Base-by-base conservation (phyloP, 2,888 invertebrate genomes). In the Orthosia gothica region DNA sequence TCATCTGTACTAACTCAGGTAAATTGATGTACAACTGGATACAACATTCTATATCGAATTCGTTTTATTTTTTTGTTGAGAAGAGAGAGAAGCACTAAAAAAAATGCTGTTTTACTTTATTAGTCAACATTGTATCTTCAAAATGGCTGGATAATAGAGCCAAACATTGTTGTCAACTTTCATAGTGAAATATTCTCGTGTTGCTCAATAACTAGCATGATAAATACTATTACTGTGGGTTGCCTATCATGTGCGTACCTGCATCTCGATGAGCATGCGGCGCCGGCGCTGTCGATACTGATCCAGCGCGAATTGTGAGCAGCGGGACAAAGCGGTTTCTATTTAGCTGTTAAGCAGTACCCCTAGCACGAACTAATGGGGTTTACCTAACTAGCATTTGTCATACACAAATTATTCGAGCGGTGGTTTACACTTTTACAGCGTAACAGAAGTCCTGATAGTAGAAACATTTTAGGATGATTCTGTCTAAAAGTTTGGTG, bases 271-370 rank as follows among this genome's bases (percentile, higher is more conserved):
- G 66, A 74, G 71, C 54, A 67, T 74, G 70, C 70, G 79, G 57
- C 65, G 82, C 61, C 64, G 78, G 47, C 68, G 50, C 84, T 69
- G 75, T 40, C 82, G 78, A 50, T 79, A 79, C 79, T 79, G 82
- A 82, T 79, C 79, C 76, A 82, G 52, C 82, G 70, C 82, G 78
- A 76, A 64, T 83, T 64, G 82, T 88, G 88, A 89, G 90, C 78
- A 79, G 79, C 82, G 82, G 89, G 89, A 90, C 89, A 83, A 70
- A 78, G 79, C 78, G 84, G 80, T 82, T 74, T 90, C 92, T 59
- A 96, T 92, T 89, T 96, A 93, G 75, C 54, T 70, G 57, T 74
- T 47, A 74, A 69, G 57, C 80, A 76, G 20, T 76, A 77, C 81
- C 74, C 81, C 81, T 77, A 32, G 49, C 81, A 74, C 74, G 16